Percentiles rank a stretch among this genome's conserved stretches.
Evolutionary conservation across 2,797 vertebrate species (phyloP).

Genomic region (Sebastes cheni): DNA sequence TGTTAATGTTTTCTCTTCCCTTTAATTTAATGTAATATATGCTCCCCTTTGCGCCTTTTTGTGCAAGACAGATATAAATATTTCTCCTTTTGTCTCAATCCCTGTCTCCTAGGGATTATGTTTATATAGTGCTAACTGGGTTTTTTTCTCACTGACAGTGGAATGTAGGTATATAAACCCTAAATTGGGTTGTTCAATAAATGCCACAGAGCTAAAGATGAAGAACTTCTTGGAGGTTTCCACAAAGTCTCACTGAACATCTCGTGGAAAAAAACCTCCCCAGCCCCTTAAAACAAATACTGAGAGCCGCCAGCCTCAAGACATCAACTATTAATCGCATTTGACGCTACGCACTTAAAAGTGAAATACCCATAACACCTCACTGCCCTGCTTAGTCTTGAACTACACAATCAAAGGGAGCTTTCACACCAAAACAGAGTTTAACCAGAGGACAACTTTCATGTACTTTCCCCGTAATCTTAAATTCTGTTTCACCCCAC

Average conservation of each 20-base stretch:
- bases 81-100: not conserved
- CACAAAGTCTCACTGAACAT: constrained; percentile 25
- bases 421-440: constrained; percentile 13
- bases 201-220: constrained; percentile 8
- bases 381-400: constrained; percentile 22
- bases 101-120: not conserved
- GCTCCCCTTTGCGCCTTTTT: not conserved
- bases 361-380: constrained; percentile 47
- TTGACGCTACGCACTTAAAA: constrained; percentile 31
- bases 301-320: constrained; percentile 19
- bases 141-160: not conserved
- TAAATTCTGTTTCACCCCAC: constrained; percentile 37
- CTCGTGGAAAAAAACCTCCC: constrained; percentile 10
- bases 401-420: constrained; percentile 47
- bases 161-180: constrained; percentile 6
- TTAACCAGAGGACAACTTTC: constrained; percentile 43
- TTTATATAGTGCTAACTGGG: not conserved
- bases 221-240: constrained; percentile 6
- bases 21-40: not conserved
- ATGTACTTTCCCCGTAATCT: constrained; percentile 21
- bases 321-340: constrained; percentile 64
- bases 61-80: not conserved
- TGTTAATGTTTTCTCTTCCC: not conserved
- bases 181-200: constrained; percentile 18
- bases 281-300: constrained; percentile 29